A percentile compares a stretch with the other conserved stretches of the same genome.
phyloP scores from a whole-genome alignment of 2,113 vertebrate species.

The Struthio camelus region DNA sequence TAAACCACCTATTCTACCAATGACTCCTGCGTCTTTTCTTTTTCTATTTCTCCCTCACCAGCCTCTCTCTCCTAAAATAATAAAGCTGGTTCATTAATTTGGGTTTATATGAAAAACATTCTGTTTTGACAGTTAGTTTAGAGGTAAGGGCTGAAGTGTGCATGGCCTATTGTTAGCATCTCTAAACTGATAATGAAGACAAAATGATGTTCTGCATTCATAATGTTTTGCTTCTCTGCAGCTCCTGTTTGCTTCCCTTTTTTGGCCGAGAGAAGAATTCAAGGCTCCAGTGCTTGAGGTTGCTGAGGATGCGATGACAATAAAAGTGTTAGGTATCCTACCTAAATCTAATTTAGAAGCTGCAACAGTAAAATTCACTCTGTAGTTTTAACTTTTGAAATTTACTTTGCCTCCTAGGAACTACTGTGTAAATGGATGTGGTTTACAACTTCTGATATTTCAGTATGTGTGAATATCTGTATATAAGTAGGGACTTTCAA shows the following conservation, averaged over 20 bases:
- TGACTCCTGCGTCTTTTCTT: conserved; percentile 11
- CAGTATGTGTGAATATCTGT: neutral
- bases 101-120: neutral
- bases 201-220: neutral
- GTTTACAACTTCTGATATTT: neutral
- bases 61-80: conserved; percentile 20
- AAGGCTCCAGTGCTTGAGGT: neutral
- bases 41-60: neutral
- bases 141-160: neutral
- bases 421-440: neutral
- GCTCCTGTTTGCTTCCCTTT: neutral
- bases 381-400: neutral
- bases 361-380: neutral
- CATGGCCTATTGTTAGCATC: neutral
- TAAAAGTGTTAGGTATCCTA: neutral
- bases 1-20: conserved; percentile 62
- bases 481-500: neutral
- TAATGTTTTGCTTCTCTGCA: neutral
- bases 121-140: conserved; percentile 14
- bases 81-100: conserved; percentile 48
- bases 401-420: neutral
- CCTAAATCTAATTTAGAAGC: neutral
- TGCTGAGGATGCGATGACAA: neutral
- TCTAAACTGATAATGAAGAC: neutral
- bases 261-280: neutral